Evolutionary conservation across 2,888 invertebrate genomes (phyloP).

Genomic region (Drosophila infuscata): DNA sequence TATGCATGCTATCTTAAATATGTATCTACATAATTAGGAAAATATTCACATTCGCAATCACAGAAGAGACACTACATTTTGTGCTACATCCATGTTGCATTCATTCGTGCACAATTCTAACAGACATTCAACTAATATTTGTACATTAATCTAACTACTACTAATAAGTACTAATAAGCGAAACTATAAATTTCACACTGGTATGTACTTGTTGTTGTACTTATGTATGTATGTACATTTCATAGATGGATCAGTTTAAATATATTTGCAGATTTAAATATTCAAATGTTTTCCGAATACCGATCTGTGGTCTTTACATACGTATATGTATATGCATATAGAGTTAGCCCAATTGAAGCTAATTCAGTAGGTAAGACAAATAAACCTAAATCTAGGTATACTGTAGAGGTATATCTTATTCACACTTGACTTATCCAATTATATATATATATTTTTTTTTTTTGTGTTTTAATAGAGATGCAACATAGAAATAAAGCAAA

Average conservation of each 20-base stretch:
- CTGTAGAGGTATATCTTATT: neutral
- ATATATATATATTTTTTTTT: neutral
- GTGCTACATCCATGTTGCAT: conserved; percentile 21
- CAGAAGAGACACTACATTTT: neutral
- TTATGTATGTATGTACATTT: conserved; percentile 30
- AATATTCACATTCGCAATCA: conserved; percentile 3
- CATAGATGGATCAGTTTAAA: neutral
- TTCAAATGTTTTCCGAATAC: neutral
- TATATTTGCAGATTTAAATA: neutral
- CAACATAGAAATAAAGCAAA: neutral
- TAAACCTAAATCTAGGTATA: neutral
- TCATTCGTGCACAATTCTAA: conserved; percentile 15
- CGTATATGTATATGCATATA: neutral
- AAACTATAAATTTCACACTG: conserved; percentile 19
- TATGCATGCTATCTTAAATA: neutral
- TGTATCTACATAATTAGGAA: neutral
- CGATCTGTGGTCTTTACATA: neutral
- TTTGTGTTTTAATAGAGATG: too few species aligned
- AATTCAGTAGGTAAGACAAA: neutral
- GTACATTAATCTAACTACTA: conserved; percentile 6
- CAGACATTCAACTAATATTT: neutral
- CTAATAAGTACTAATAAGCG: conserved; percentile 20
- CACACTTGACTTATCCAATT: neutral
- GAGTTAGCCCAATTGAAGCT: neutral
- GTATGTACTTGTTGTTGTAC: conserved; percentile 16